Base-by-base conservation (phyloP, 2,113 vertebrate species). In the Suricata suricatta region DNA sequence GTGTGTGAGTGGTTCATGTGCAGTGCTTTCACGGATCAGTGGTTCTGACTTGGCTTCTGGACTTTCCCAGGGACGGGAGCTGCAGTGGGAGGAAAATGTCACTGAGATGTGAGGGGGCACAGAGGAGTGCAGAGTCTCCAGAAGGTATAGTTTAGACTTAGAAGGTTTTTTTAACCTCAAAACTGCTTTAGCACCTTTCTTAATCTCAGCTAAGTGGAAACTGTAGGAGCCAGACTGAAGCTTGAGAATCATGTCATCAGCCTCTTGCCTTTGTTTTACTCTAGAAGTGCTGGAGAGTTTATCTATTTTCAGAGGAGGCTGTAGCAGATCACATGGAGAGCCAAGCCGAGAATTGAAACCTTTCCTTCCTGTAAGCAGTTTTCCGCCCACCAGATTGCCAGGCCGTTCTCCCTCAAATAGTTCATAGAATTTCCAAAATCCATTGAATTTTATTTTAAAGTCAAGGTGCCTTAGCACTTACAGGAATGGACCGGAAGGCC, bases 181-280 rank as follows among this genome's bases (percentile, higher is more conserved):
- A 95, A 96, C 84, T 85, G 25, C 68, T 86, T 87, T 72, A 74
- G 60, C 85, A 86, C 38, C 41, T 86, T 96, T 96, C 47, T 81
- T 89, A 16, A 93, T 95, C 79, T 87, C 74, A 72, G 68, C 52
- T 91, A 97, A 81, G 5, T 83, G 1, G 82, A 66, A 85, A 89
- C 60, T 44, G 29, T 94, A 44, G 44, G 41, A 94, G 38, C 17
- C 50, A 68, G 57, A 33, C 10, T 66, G 60, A 60, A 82, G 68
- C 66, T 95, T 96, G 83, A 89, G 81, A 96, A 60, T 38, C 60
- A 11, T 80, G 72, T 94, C 71, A 80, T 95, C 71, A 83, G 23
- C 87, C n/a, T 68, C 57, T 97, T 93, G 29, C 57, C 84, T 97
- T 90, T 89, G 74, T 95, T 47, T 97, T 93, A 86, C 21, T 1